Percentiles rank a stretch among this genome's conserved stretches.
These are phyloP conservation scores for Hylaeus volcanicus DNA, from an alignment of 1,140 invertebrate species.

Conservation along the genomic window DNA sequence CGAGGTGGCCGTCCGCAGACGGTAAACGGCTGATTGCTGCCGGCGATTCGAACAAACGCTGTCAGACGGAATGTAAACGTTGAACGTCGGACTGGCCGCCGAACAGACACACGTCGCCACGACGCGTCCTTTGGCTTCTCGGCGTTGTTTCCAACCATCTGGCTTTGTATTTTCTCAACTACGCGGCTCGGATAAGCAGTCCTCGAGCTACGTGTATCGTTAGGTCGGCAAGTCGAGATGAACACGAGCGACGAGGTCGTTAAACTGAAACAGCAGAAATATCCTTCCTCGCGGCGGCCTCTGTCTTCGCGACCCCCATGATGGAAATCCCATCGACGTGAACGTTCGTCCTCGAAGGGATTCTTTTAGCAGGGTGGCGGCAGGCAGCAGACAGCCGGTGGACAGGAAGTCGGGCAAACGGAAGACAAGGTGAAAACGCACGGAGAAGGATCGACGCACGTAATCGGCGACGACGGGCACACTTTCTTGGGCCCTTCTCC, in stretches of 20 bases:
- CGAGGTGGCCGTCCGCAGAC: not conserved
- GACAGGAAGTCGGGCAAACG: not conserved
- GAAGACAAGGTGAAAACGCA: not conserved
- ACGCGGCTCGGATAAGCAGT: no score
- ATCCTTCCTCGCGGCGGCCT: no score
- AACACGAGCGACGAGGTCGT: no score
- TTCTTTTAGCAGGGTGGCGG: not conserved
- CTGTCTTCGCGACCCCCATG: not conserved
- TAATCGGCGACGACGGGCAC: not conserved
- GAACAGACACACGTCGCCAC: not conserved
- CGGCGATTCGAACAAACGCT: constrained; percentile 2
- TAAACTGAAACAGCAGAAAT: no score
- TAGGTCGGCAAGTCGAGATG: no score
- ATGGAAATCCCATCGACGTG: no score
- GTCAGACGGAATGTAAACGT: constrained; percentile 15
- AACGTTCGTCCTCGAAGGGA: no score
- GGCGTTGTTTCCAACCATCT: not conserved
- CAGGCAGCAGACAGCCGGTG: not conserved
- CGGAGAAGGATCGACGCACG: not conserved
- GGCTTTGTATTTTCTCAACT: no score
- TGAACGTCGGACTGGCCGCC: not conserved
- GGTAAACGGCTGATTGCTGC: not conserved
- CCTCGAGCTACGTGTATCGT: no score
- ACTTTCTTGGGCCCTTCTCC: not conserved
- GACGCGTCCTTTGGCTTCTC: not conserved